Evolutionary conservation across 2,113 vertebrate genomes (phyloP).

Genomic region (Clinocottus analis): DNA sequence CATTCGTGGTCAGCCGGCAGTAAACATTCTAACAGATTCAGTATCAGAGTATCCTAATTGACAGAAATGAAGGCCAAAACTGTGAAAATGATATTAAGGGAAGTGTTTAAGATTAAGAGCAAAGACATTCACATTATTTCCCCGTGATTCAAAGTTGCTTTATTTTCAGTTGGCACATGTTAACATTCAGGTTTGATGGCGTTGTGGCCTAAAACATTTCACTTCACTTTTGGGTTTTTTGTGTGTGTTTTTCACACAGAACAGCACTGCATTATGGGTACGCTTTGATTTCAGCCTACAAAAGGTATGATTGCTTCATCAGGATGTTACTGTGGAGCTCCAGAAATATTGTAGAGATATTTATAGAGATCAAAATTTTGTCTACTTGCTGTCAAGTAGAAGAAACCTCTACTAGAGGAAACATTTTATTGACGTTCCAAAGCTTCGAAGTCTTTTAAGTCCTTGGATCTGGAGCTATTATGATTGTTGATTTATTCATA

Average conservation of each 20-base stretch:
- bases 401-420: neutral
- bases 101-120: neutral
- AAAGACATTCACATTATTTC: neutral
- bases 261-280: neutral
- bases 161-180: too few relatives aligned
- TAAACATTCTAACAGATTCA: neutral
- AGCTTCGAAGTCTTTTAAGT: conserved; percentile 3
- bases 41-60: neutral
- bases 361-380: neutral
- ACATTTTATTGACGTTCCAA: conserved; percentile 13
- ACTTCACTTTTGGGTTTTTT: neutral
- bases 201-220: neutral
- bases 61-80: neutral
- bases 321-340: neutral
- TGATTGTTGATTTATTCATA: conserved; percentile 21
- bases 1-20: neutral
- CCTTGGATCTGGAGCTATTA: conserved; percentile 21
- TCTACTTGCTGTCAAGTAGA: too few relatives aligned
- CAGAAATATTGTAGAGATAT: neutral
- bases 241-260: neutral
- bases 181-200: neutral
- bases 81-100: neutral
- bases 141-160: neutral
- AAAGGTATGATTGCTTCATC: neutral
- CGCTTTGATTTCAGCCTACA: neutral